These are phyloP conservation scores for Pygathrix nemaeus DNA, from an alignment of 2,113 vertebrate species.

Conservation along the genomic window DNA sequence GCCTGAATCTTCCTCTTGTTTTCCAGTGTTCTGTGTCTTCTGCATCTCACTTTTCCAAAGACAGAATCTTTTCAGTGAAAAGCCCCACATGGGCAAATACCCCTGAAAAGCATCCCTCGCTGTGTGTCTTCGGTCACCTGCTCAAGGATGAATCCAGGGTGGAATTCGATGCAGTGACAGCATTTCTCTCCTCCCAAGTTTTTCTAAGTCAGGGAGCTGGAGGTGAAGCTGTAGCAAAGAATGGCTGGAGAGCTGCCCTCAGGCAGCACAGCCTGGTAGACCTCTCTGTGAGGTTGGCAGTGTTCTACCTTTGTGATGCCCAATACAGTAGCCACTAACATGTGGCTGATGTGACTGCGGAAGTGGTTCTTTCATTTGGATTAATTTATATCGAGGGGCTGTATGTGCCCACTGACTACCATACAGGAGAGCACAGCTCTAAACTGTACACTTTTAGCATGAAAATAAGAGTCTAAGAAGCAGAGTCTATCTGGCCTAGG, in stretches of 20 bases:
- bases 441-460: neutral
- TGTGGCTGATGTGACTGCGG: neutral
- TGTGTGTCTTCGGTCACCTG: neutral
- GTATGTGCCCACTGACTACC: neutral
- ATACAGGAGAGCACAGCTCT: neutral
- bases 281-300: neutral
- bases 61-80: neutral
- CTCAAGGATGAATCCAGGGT: neutral
- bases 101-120: neutral
- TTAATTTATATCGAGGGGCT: neutral
- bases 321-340: neutral
- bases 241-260: neutral
- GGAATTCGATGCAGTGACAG: neutral
- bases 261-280: neutral
- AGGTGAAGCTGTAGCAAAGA: neutral
- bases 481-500: neutral
- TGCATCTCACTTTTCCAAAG: neutral
- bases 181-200: neutral
- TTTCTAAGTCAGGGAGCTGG: neutral
- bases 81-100: neutral
- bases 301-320: neutral
- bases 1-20: rapidly evolving
- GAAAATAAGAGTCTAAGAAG: neutral
- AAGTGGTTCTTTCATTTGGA: neutral
- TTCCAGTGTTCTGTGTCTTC: neutral